Conservation (phyloP, 2,797 vertebrate species). For the Fistularia commersonii region DNA sequence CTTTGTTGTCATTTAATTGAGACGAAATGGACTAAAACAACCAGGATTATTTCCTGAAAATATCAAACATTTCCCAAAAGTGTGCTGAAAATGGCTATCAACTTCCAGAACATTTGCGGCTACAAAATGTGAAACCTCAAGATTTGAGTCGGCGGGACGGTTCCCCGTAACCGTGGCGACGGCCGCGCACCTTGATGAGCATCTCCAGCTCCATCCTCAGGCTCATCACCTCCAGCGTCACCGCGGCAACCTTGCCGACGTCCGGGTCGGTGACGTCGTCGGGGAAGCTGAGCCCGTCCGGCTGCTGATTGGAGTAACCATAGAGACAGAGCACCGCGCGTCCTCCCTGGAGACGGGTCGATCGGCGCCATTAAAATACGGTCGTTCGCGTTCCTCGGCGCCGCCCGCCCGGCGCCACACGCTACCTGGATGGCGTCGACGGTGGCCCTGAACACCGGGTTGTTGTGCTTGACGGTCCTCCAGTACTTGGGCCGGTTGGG, state of each 20-base stretch:
- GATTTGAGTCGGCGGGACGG: too few relatives aligned
- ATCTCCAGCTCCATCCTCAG: slow-evolving; percentile 83
- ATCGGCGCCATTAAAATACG: not conserved
- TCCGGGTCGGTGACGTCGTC: slow-evolving; percentile 79
- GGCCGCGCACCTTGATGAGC: slow-evolving; percentile 70
- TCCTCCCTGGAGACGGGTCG: slow-evolving; percentile 75
- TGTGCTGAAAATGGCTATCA: too few relatives aligned
- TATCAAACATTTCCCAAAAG: too few relatives aligned
- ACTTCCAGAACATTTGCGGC: too few relatives aligned
- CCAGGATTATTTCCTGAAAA: too few relatives aligned
- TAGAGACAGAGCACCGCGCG: slow-evolving; percentile 84
- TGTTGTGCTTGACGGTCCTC: slow-evolving; percentile 90
- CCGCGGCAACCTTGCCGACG: slow-evolving; percentile 75
- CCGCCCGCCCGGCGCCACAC: not conserved
- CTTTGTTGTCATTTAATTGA: too few relatives aligned
- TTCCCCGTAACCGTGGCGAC: not conserved
- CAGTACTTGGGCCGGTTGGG: slow-evolving; percentile 84
- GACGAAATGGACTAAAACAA: too few relatives aligned
- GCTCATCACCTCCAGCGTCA: slow-evolving; percentile 85
- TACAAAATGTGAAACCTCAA: too few relatives aligned
- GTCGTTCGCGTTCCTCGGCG: not conserved
- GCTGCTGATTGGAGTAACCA: slow-evolving; percentile 85
- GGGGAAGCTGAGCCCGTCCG: slow-evolving; percentile 86
- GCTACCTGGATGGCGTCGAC: slow-evolving; percentile 85
- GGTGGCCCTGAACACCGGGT: slow-evolving; percentile 87